Conservation (phyloP, 2,797 vertebrate species). For the Spea hammondii region DNA sequence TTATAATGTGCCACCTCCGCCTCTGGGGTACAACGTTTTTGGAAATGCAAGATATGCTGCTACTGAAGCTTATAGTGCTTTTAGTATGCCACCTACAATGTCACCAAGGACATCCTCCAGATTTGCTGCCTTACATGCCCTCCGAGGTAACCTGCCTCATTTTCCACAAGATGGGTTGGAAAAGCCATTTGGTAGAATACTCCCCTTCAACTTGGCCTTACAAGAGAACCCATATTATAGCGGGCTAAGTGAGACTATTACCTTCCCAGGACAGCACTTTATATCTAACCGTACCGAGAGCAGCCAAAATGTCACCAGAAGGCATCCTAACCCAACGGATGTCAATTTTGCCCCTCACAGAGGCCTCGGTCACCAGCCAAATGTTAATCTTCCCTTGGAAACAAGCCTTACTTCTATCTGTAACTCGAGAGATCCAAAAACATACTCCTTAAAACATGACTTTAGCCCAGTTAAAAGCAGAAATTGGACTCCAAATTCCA, state of each 20-base stretch:
- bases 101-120: slow-evolving; percentile 70
- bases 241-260: slow-evolving; percentile 63
- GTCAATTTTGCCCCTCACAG: slow-evolving; percentile 60
- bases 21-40: slow-evolving; percentile 69
- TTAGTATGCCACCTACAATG: slow-evolving; percentile 74
- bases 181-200: slow-evolving; percentile 70
- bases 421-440: slow-evolving; percentile 63
- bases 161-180: slow-evolving; percentile 73
- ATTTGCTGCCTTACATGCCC: slow-evolving; percentile 68
- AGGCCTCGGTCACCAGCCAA: slow-evolving; percentile 63
- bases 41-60: slow-evolving; percentile 68
- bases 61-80: slow-evolving; percentile 70
- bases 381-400: slow-evolving; percentile 66
- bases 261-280: slow-evolving; percentile 70
- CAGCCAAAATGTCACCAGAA: slow-evolving; percentile 62
- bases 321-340: slow-evolving; percentile 34
- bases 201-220: slow-evolving; percentile 69
- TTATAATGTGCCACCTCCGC: slow-evolving; percentile 68
- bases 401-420: slow-evolving; percentile 67
- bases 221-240: slow-evolving; percentile 68
- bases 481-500: slow-evolving; percentile 59
- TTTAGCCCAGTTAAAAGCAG: slow-evolving; percentile 64
- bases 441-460: slow-evolving; percentile 68
- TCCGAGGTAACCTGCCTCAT: slow-evolving; percentile 71
- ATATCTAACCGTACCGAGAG: slow-evolving; percentile 70